These are phyloP conservation scores for Jaculus jaculus DNA, from an alignment of 2,113 vertebrate species.

Conservation along the genomic window DNA sequence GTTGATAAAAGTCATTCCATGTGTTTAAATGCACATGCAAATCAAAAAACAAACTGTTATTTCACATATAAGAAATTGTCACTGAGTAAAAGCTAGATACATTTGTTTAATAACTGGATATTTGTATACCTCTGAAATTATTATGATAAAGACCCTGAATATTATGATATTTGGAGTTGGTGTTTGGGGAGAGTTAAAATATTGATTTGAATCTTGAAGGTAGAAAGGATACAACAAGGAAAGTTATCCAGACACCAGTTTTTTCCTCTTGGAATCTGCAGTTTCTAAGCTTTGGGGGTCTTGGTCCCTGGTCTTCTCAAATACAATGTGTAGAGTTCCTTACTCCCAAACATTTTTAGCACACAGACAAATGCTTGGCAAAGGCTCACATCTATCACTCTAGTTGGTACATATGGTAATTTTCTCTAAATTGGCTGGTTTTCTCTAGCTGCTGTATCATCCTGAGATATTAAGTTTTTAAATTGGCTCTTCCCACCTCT, in stretches of 20 bases:
- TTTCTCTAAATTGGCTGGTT: slow-evolving; percentile 78
- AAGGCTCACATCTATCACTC: slow-evolving; percentile 75
- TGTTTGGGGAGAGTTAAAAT: background rate
- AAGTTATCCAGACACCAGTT: background rate
- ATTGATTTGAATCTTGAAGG: background rate
- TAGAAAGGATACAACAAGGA: background rate
- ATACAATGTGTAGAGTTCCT: slow-evolving; percentile 14
- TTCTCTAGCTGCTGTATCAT: slow-evolving; percentile 79
- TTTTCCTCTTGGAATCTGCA: background rate
- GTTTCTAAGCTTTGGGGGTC: background rate
- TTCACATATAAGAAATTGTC: slow-evolving; percentile 63
- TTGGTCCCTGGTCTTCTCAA: background rate
- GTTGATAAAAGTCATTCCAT: slow-evolving; percentile 70
- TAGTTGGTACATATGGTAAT: slow-evolving; percentile 76
- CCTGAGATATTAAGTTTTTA: slow-evolving; percentile 81
- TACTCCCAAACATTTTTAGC: slow-evolving; percentile 52
- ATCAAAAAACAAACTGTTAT: slow-evolving; percentile 64
- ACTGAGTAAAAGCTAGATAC: background rate
- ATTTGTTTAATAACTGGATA: background rate
- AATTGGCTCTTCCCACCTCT: slow-evolving; percentile 75
- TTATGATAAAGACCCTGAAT: rapidly evolving
- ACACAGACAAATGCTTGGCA: slow-evolving; percentile 67
- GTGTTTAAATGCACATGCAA: slow-evolving; percentile 69
- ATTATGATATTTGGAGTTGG: background rate
- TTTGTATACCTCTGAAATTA: background rate